These are phyloP conservation scores for Alcedo quadribrachys DNA, from an alignment of 2,797 vertebrate genomes.

Conservation along the genomic window DNA sequence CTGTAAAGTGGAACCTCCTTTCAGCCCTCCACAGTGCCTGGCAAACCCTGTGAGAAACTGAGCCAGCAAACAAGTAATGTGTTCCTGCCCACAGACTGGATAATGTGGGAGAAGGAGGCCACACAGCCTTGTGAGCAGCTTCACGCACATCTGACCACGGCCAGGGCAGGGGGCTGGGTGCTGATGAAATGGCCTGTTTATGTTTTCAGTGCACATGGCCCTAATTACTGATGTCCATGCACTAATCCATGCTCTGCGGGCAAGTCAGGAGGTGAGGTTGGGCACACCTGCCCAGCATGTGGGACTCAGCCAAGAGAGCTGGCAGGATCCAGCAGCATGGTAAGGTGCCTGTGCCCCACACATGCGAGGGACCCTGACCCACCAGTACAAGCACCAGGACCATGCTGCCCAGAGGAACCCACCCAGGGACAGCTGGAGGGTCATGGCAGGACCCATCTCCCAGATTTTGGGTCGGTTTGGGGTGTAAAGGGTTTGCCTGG, in stretches of 20 bases:
- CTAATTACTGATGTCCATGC: constrained; percentile 37
- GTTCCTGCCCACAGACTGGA: neutral
- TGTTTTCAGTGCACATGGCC: constrained; percentile 26
- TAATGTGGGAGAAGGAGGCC: constrained; percentile 4
- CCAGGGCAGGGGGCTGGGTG: neutral
- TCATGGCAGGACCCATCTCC: neutral
- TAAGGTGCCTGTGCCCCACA: fast-evolving
- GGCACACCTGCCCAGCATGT: neutral
- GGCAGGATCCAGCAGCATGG: fast-evolving
- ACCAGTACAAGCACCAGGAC: fast-evolving
- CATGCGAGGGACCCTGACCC: neutral
- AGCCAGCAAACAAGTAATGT: neutral
- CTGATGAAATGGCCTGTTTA: constrained; percentile 47
- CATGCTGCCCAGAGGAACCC: neutral
- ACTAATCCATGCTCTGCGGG: constrained; percentile 34
- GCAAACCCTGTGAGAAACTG: neutral
- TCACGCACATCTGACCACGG: neutral
- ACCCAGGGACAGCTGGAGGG: neutral
- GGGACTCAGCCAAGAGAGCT: neutral
- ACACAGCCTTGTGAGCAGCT: neutral
- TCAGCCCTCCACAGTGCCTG: fast-evolving
- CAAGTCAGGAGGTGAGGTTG: constrained; percentile 19
- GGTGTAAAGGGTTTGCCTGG: neutral
- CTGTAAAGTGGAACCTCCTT: neutral
- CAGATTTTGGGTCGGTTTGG: neutral